Evolutionary conservation across 1,140 invertebrate genomes (phyloP), one percentile per base, ranked within the genome.

Genomic region (Drosophila lacertosa): DNA sequence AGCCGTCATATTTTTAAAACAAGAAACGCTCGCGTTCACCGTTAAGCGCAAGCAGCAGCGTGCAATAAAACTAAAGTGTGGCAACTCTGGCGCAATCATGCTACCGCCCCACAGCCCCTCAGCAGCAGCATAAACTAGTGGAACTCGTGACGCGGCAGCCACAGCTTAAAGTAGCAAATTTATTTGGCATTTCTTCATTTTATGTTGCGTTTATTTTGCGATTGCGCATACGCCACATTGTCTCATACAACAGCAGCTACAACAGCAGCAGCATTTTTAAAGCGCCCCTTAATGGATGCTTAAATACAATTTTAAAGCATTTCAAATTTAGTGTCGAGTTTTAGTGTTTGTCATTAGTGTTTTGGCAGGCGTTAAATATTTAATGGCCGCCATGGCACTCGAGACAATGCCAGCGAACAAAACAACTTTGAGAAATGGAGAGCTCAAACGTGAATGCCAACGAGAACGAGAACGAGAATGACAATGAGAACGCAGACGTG

Each of bases 331-430:
- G 81, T 86, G 80, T 63, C 50, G 67, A 63, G 80, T 76, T 86
- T 84, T 80, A 84, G 80, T 86, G 81, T 84, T 84, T 86, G 81
- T 81, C 81, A 86, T 86, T 88, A 81, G 82, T 81, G 82, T 74
- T 86, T 88, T 81, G 82, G 77, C 81, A 88, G 81, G 74, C 81
- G 74, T 88, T 86, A 88, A 86, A 86, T 88, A 86, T 86, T 86
- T 86, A 88, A 86, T 86, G 65, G 51, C 42, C 60, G 62, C 45
- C 22, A 15, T 42, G 50, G 24, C 42, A 44, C 51, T 40, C 32
- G 20, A 65, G 69, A 67, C 71, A 44, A 44, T 39, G 26, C 9
- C 2, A 16, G 33, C 45, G 48, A 51, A 65, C 44, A 18, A 13
- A 39, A 37, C 33, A 35, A 29, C 26, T 7, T 29, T n/a, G 18